phyloP scores from a whole-genome alignment of 2,113 vertebrate genomes.

The Eira barbara region DNA sequence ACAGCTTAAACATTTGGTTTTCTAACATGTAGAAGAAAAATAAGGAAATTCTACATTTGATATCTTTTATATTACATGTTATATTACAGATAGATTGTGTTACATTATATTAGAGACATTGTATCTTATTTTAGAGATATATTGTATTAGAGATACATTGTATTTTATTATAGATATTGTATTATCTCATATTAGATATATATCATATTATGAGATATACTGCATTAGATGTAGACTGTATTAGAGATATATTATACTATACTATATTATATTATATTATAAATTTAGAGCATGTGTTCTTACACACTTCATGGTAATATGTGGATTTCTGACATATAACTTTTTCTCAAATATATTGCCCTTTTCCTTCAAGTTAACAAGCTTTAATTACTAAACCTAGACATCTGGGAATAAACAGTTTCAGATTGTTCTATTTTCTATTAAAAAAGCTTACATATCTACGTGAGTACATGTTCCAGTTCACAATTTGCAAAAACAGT shows the following conservation, averaged over 20 bases:
- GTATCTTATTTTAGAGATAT: neutral
- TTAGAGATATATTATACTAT: neutral
- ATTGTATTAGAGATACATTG: neutral
- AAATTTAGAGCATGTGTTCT: neutral
- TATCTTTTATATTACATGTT: neutral
- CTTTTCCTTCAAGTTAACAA: neutral
- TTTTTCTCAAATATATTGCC: neutral
- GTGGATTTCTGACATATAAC: neutral
- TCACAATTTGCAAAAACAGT: neutral
- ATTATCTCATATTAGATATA: too few relatives aligned
- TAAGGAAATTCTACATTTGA: neutral
- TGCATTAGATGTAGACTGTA: neutral
- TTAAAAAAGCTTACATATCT: neutral
- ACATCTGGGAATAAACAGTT: neutral
- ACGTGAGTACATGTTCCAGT: neutral
- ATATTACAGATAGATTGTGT: neutral
- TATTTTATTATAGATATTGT: too few relatives aligned
- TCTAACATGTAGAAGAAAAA: neutral
- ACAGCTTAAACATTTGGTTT: neutral
- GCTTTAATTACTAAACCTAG: neutral
- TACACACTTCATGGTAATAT: neutral
- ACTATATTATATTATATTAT: neutral
- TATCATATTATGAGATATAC: too few relatives aligned
- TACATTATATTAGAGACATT: neutral
- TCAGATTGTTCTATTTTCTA: neutral